Conservation (phyloP, 1,140 invertebrate genomes). For the Anastrepha obliqua region DNA sequence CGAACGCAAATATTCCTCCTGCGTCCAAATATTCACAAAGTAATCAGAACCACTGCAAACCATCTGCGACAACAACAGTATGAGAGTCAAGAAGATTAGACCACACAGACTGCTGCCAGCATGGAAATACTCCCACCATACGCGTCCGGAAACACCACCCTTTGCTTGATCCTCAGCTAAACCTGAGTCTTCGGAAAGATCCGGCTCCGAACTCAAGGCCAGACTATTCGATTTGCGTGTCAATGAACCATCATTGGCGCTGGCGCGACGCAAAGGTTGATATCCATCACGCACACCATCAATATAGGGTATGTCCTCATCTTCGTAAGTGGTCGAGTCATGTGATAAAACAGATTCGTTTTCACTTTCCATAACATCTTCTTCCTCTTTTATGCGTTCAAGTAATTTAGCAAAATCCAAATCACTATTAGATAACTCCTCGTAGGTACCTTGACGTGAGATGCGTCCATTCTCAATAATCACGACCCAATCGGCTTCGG, state of each 20-base stretch:
- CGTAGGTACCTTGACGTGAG: conserved; percentile 77
- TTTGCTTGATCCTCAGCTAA: conserved; percentile 76
- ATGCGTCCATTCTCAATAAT: conserved; percentile 83
- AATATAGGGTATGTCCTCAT: conserved; percentile 74
- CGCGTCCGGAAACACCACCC: conserved; percentile 77
- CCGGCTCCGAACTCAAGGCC: conserved; percentile 62
- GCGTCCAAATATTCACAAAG: conserved; percentile 87
- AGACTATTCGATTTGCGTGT: conserved; percentile 64
- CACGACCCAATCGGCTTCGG: conserved; percentile 84
- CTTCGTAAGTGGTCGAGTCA: conserved; percentile 75
- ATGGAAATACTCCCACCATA: conserved; percentile 81
- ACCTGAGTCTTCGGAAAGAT: conserved; percentile 72
- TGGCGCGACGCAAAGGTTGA: conserved; percentile 66
- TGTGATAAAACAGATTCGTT: conserved; percentile 57
- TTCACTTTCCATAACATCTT: conserved; percentile 32
- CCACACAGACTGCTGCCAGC: conserved; percentile 79
- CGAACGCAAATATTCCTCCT: conserved; percentile 73
- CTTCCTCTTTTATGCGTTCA: conserved; percentile 68
- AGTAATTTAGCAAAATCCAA: conserved; percentile 78
- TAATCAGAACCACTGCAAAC: conserved; percentile 84
- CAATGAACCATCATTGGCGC: conserved; percentile 59
- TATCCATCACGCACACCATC: conserved; percentile 69
- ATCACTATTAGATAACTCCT: conserved; percentile 76
- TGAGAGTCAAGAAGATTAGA: conserved; percentile 77
- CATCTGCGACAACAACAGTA: conserved; percentile 82